phyloP scores from a whole-genome alignment of 2,113 vertebrate genomes.

The Pseudorasbora parva region DNA sequence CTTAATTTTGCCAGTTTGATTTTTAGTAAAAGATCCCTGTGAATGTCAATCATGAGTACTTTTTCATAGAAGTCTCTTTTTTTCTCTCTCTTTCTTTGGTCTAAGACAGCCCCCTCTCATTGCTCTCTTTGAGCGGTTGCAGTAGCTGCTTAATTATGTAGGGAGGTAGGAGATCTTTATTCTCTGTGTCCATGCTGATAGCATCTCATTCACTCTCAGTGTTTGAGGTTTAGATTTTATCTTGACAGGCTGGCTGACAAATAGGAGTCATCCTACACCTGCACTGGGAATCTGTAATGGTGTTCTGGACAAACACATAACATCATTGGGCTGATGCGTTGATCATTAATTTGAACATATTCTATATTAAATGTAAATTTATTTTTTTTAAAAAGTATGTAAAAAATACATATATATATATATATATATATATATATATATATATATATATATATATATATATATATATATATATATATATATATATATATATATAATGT shows the following conservation, averaged over 20 bases:
- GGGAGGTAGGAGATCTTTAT: conserved; percentile 66
- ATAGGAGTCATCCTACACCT: conserved; percentile 32
- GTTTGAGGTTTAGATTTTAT: conserved; percentile 52
- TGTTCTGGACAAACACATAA: conserved; percentile 16
- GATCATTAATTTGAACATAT: not conserved
- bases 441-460: too few relatives aligned
- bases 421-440: too few relatives aligned
- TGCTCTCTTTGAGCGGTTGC: conserved; percentile 47
- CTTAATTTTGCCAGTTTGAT: conserved; percentile 35
- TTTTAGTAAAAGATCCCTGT: not conserved
- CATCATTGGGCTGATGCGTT: not conserved
- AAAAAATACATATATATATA: not conserved
- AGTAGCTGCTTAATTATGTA: conserved; percentile 75
- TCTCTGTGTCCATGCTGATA: conserved; percentile 66
- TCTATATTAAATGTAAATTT: not conserved
- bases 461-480: too few relatives aligned
- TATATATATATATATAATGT: too few relatives aligned
- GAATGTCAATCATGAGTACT: conserved; percentile 14
- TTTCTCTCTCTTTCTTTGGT: conserved; percentile 37
- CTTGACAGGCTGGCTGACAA: conserved; percentile 41
- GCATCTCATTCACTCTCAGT: conserved; percentile 59
- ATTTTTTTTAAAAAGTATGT: too few relatives aligned
- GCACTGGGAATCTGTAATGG: not conserved
- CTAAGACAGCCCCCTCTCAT: conserved; percentile 37
- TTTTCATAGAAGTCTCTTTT: conserved; percentile 24